Evolutionary conservation across 2,797 vertebrate species (phyloP).

Genomic region (Gorsachius magnificus): DNA sequence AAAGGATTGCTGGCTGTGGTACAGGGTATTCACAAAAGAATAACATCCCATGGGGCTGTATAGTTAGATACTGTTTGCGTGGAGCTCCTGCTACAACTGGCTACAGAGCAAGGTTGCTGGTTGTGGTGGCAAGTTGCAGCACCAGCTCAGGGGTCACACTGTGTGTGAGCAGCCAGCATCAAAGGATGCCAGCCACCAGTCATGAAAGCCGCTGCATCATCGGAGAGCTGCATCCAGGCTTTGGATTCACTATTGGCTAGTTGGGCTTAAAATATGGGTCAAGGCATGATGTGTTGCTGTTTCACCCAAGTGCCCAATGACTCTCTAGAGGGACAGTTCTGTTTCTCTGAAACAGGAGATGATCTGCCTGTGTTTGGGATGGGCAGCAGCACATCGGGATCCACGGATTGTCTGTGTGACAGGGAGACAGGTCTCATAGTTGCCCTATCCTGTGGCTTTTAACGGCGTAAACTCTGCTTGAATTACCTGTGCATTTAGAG

Average conservation of each 20-base stretch:
- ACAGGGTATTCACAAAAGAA: background rate
- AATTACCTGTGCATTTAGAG: background rate
- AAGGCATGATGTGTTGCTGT: background rate
- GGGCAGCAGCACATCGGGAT: background rate
- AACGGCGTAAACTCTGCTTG: background rate
- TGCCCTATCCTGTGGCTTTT: background rate
- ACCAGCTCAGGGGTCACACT: background rate
- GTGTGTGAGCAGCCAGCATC: background rate
- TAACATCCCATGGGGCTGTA: background rate
- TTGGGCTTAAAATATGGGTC: background rate
- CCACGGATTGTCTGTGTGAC: rapidly evolving
- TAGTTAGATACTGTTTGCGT: background rate
- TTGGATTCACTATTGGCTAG: background rate
- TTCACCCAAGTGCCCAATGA: background rate
- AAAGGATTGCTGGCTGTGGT: background rate
- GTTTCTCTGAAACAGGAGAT: background rate
- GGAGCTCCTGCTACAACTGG: background rate
- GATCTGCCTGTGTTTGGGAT: background rate
- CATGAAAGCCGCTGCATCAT: background rate
- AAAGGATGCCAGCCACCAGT: background rate
- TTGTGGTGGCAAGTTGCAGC: background rate
- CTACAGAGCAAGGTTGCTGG: background rate
- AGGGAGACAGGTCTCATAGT: background rate
- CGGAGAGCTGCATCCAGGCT: background rate
- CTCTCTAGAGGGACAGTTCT: background rate